Evolutionary conservation across 2,797 vertebrate species (phyloP).

Genomic region (Tamandua tetradactyla): DNA sequence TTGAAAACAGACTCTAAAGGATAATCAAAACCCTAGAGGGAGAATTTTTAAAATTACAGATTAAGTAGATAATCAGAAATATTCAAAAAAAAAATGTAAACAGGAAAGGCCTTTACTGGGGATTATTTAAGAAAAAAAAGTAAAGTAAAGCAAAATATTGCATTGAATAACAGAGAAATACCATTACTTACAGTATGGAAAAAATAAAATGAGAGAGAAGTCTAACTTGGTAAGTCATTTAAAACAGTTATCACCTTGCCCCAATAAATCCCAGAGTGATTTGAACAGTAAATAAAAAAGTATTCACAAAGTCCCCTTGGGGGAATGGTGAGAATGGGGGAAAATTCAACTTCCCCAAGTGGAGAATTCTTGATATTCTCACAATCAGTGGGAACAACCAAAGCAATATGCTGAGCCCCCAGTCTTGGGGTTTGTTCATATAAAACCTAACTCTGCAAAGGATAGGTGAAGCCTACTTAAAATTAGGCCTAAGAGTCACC

Average conservation of each 20-base stretch:
- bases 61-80: neutral
- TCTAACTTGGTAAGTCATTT: neutral
- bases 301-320: no score
- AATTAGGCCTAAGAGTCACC: no score
- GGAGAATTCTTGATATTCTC: no score
- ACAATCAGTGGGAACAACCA: no score
- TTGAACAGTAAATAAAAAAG: no score
- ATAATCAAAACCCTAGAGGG: constrained; percentile 16
- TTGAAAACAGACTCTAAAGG: neutral
- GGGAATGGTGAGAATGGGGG: no score
- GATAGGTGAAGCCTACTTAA: no score
- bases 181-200: neutral
- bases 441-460: no score
- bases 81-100: constrained; percentile 2
- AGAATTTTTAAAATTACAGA: neutral
- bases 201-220: constrained; percentile 6
- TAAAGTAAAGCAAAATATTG: neutral
- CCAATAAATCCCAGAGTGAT: no score
- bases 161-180: neutral
- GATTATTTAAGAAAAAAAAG: neutral
- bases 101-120: neutral
- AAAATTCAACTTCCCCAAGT: no score
- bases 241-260: constrained; percentile 68
- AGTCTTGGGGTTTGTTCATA: no score
- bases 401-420: no score